Evolutionary conservation across 2,113 vertebrate genomes (phyloP), one percentile per base, ranked within the genome.

Genomic region (Melanostigma gelatinosum): DNA sequence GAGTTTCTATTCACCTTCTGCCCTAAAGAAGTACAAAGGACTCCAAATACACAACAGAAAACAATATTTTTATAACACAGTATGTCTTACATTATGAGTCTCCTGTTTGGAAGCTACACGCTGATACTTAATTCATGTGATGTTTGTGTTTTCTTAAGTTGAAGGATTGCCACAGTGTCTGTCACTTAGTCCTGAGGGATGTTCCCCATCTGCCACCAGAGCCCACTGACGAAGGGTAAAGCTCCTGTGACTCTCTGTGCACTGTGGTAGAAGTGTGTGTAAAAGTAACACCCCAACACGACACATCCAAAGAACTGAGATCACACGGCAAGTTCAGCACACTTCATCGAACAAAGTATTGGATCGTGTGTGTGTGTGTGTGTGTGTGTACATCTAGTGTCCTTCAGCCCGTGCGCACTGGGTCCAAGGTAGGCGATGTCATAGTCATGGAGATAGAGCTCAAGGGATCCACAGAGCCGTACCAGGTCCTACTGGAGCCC

Each of bases 371-470:
- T 46, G 44, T 70, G 20, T 73, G 4, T 44, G 1, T 22, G 40
- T 75, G 2, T 69, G 77, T 61, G 32, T 66, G 62, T 22, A 75
- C 67, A 44, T 88, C 7, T 52, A 97, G 96, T 36, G 3, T 46
- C 69, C 81, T 91, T 20, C 84, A 82, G 70, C 89, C 91, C 1
- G 52, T 64, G 10, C 86, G 87, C 54, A 22, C 48, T 8, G 80
- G 84, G 32, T 75, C 86, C 22, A 69, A 79, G 70, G 16, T 71
- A 73, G 88, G 87, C 4, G 95, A 97, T 16, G 92, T 95, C 55
- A 95, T 95, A 4, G 94, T 85, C 20, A 84, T 99, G 94, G 97
- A 97, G 85, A 93, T 99, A 40, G 97, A 99, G 82, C 93, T 96
- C 58, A 99, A 97, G 89, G 97, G 98, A 36, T 92, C 92, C 0